Base-by-base conservation (phyloP, 2,113 vertebrate genomes). In the Pardalotus punctatus region DNA sequence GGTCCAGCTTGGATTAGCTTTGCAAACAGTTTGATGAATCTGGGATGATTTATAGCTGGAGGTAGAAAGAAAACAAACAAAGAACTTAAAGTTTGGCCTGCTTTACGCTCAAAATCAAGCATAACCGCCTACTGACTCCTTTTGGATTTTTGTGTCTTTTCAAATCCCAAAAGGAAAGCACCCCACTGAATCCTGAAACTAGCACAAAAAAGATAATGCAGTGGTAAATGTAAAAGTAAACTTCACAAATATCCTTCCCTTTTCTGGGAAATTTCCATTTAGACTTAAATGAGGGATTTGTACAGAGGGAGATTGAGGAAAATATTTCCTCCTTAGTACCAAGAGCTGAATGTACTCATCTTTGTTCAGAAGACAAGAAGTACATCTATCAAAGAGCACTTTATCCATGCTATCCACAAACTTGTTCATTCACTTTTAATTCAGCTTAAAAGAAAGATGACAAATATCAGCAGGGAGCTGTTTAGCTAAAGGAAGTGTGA, bases 381-480 rank as follows among this genome's bases (percentile, higher is more conserved):
- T 69, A 35, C 77, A 96, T 95, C 86, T 90, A 92, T 93, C 92
- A 97, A 90, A 81, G 47, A 82, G 54, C 38, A 72, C 43, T 81
- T 91, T 77, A 91, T 65, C 72, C 10, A 21, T 58, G 78, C 70
- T 93, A 94, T 78, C 94, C 86, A 93, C 78, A 88, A 83, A 95
- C 61, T 88, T 83, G 61, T 93, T 93, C 87, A 83, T 94, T 88
- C 73, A 95, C 82, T 96, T 94, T 94, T 97, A 88, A 90, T 94
- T 96, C 92, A 35, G 23, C 62, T 80, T 88, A 78, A 94, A 95
- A 95, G 69, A 71, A 90, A 94, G 93, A 53, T 96, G 95, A 96
- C 93, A 96, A 96, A 94, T 88, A 95, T 84, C 95, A 93, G 62
- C 86, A 92, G 92, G 92, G 65, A 97, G 83, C 92, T 91, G 71